A percentile compares a stretch with the other conserved stretches of the same genome.
phyloP scores from a whole-genome alignment of 2,888 invertebrate genomes.

The Luperina nickerlii region DNA sequence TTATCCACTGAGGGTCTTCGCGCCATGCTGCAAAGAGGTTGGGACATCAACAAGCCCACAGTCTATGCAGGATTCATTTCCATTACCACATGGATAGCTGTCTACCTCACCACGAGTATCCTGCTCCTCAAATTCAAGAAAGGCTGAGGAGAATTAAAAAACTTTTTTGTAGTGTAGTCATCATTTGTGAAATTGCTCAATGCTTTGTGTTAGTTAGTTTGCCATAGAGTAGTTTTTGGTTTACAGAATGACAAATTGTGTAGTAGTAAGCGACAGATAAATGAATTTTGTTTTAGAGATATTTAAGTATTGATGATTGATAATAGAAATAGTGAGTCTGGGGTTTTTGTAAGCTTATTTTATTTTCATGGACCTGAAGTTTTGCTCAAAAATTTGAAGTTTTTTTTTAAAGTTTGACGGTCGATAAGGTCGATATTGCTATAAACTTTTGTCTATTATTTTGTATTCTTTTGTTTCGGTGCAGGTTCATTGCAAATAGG shows the following conservation, averaged over 20 bases:
- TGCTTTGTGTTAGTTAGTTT: slow-evolving; percentile 25
- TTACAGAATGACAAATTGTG: slow-evolving; percentile 12
- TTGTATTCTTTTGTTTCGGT: slow-evolving; percentile 27
- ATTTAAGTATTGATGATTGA: slow-evolving; percentile 15
- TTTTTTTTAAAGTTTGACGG: background rate
- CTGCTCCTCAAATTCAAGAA: slow-evolving; percentile 95
- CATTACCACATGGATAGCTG: slow-evolving; percentile 94
- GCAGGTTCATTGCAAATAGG: slow-evolving; percentile 41
- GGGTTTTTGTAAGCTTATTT: slow-evolving; percentile 20
- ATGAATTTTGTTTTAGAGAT: slow-evolving; percentile 7
- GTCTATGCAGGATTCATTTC: slow-evolving; percentile 96
- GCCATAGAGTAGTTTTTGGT: slow-evolving; percentile 50
- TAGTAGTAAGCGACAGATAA: slow-evolving; percentile 11
- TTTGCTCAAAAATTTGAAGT: slow-evolving; percentile 22
- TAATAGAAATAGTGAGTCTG: slow-evolving; percentile 3
- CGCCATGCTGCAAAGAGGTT: slow-evolving; percentile 96
- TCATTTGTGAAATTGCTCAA: slow-evolving; percentile 52
- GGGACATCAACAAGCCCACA: slow-evolving; percentile 92
- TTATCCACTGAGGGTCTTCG: slow-evolving; percentile 96
- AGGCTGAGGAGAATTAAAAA: slow-evolving; percentile 87
- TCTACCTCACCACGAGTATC: slow-evolving; percentile 94
- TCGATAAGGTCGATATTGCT: background rate
- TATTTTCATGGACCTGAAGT: slow-evolving; percentile 32
- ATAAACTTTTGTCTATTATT: slow-evolving; percentile 3
- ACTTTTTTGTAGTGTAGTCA: background rate